phyloP scores from a whole-genome alignment of 2,888 invertebrate species.

The Odontomyia ornata region DNA sequence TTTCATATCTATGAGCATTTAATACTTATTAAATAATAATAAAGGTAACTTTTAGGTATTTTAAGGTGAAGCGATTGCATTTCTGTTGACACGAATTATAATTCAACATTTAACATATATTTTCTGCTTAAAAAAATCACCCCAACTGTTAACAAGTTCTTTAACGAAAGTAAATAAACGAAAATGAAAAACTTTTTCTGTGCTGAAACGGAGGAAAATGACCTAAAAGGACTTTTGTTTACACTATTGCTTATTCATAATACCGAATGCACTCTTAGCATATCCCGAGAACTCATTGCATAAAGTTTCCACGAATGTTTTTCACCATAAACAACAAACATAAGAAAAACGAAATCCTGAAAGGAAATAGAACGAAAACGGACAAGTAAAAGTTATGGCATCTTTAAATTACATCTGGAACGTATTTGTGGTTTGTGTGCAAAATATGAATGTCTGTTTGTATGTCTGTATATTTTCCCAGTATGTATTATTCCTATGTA shows the following conservation, averaged over 20 bases:
- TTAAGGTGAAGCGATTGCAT: too few relatives aligned
- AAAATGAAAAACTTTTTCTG: too few relatives aligned
- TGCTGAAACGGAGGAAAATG: too few relatives aligned
- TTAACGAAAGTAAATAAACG: too few relatives aligned
- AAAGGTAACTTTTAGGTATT: too few relatives aligned
- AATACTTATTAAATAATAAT: too few relatives aligned
- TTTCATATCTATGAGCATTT: too few relatives aligned
- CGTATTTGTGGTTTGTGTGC: constrained; percentile 43
- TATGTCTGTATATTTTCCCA: not conserved
- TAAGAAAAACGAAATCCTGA: not conserved
- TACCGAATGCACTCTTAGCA: not conserved
- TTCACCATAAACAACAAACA: constrained; percentile 1
- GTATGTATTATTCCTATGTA: not conserved
- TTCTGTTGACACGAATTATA: too few relatives aligned
- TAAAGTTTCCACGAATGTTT: not conserved
- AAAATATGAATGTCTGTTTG: constrained; percentile 1
- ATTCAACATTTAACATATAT: too few relatives aligned
- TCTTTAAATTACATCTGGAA: constrained; percentile 49
- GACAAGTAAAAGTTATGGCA: constrained; percentile 46
- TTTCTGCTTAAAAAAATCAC: too few relatives aligned
- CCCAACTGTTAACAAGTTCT: too few relatives aligned
- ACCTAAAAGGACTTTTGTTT: too few relatives aligned
- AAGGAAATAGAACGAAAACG: constrained; percentile 16
- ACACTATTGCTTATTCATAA: not conserved
- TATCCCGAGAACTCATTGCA: not conserved